Evolutionary conservation across 2,113 vertebrate species (phyloP), one percentile per base, ranked within the genome.

Genomic region (Nanorana parkeri): DNA sequence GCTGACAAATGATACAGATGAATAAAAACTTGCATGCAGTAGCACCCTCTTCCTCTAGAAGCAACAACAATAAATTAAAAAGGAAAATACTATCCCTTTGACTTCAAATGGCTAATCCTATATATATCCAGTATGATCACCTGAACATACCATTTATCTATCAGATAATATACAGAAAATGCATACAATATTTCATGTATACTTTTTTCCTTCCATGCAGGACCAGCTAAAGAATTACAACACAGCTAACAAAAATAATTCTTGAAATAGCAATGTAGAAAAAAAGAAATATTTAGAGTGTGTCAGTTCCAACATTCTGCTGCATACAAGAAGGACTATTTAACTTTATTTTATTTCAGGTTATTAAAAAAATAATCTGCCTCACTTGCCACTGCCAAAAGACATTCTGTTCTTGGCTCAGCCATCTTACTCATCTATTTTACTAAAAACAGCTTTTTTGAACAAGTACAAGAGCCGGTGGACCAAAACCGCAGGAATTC

Each of bases 401-500:
- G 93, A 96, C 95, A 96, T 95, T 96, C 93, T 95, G 95, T 96
- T 95, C 95, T 91, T 91, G 87, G 91, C 91, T 89, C 89, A 87
- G 87, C 87, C 90, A 90, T 89, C 88, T 90, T 90, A 83, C 89
- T 86, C 90, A 89, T 88, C 90, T 88, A 88, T 91, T 93, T 92
- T 93, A 94, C 91, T 86, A 83, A 91, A 90, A 92, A 90, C 92
- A 91, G 91, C 90, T 92, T 93, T 36, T 93, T 92, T 93, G 93
- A 94, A 95, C 93, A 92, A 96, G 93, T 93, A 97, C 96, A 89
- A 94, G 94, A 95, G 91, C 91, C 90, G 92, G 93, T 92, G 93
- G 92, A 92, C 95, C 92, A 93, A 94, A 90, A 92, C 95, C 95
- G 82, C 96, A 96, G 94, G 95, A 96, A 96, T 96, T 95, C 91